Conservation (phyloP, 2,113 vertebrate genomes). For the Emydura subglobosa region DNA sequence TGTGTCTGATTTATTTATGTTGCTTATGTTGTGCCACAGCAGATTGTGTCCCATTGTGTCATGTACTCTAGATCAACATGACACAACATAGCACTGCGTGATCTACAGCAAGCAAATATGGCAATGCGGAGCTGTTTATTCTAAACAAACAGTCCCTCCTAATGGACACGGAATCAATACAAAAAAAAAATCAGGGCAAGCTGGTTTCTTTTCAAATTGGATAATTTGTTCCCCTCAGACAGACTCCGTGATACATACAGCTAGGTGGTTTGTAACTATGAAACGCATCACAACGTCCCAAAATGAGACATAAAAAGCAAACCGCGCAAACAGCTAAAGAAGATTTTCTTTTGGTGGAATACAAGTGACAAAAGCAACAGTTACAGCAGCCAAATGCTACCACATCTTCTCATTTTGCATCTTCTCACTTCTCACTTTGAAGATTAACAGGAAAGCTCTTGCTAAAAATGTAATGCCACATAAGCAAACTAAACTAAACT, state of each 20-base stretch:
- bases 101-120: not conserved
- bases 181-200: not conserved
- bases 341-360: not conserved
- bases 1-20: not conserved
- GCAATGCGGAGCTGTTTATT: not conserved
- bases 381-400: not conserved
- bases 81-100: not conserved
- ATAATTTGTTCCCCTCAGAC: not conserved
- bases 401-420: not conserved
- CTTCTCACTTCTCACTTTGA: not conserved
- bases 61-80: not conserved
- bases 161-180: not conserved
- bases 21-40: not conserved
- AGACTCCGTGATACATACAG: fast-evolving
- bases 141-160: not conserved
- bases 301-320: fast-evolving
- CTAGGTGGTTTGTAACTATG: not conserved
- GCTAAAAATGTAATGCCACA: not conserved
- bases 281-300: not conserved
- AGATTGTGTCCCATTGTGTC: not conserved
- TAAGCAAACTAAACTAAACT: fast-evolving
- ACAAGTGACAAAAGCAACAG: fast-evolving
- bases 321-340: not conserved
- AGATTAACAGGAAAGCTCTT: not conserved
- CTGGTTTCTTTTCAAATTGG: not conserved